Percentiles rank a stretch among this genome's conserved stretches.
phyloP scores from a whole-genome alignment of 2,888 invertebrate genomes.

The Drosophila anomalata region DNA sequence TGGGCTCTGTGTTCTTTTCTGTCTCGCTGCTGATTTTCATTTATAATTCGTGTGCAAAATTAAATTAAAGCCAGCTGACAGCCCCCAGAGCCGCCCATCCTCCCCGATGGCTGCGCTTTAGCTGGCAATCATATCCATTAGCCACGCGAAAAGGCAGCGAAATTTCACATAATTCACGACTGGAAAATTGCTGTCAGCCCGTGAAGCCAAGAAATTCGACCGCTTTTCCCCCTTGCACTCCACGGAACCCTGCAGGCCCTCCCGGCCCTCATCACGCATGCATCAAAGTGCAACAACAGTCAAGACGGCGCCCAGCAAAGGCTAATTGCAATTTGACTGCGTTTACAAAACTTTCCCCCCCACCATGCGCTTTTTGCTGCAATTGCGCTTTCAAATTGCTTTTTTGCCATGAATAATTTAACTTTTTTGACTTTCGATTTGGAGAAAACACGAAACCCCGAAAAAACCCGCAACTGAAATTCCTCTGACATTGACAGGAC shows the following conservation, averaged over 20 bases:
- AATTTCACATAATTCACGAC: constrained; percentile 79
- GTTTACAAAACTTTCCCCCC: constrained; percentile 61
- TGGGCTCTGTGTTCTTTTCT: constrained; percentile 35
- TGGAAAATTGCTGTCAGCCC: constrained; percentile 76
- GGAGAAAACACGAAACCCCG: constrained; percentile 62
- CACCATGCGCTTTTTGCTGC: not conserved
- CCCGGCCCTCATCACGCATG: constrained; percentile 62
- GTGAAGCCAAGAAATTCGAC: constrained; percentile 30
- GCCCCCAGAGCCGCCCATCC: constrained; percentile 31
- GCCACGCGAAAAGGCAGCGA: constrained; percentile 66
- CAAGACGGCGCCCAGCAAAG: constrained; percentile 66
- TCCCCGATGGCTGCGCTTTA: constrained; percentile 65
- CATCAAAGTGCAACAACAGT: constrained; percentile 69
- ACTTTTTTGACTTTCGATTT: constrained; percentile 77
- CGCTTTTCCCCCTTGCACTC: not conserved
- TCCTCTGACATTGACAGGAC: constrained; percentile 71
- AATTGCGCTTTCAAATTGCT: constrained; percentile 64
- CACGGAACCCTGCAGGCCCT: not conserved
- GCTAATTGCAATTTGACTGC: constrained; percentile 79
- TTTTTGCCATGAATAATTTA: constrained; percentile 76
- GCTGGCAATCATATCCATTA: constrained; percentile 77
- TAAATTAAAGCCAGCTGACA: constrained; percentile 78
- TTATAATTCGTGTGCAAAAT: constrained; percentile 79
- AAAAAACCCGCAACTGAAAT: constrained; percentile 51
- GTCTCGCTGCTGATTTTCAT: constrained; percentile 65